Base-by-base conservation (phyloP, 1,140 invertebrate species). In the Papilio polyxenes region DNA sequence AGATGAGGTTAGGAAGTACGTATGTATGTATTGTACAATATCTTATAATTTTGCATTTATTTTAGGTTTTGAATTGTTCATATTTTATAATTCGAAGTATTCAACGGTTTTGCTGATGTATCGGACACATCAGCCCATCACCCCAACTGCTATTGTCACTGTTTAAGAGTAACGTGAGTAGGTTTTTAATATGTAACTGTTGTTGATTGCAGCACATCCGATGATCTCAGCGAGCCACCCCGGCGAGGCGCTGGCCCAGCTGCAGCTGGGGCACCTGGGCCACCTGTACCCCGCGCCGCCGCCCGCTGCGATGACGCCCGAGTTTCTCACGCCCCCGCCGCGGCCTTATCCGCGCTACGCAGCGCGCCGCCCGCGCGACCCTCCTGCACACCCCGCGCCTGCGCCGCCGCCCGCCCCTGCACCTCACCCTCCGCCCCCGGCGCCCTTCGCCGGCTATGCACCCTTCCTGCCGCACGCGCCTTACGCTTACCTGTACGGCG, bases 191-290 rank as follows among this genome's bases (percentile, higher is more conserved):
- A 49, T 82, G 37, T 31, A 48, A 83, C 69, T 83, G 4, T 85
- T 86, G 17, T 85, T 75, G 69, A 89, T 89, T 88, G 7, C 92
- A 95, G 94, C 89, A 81, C 91, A 84, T 90, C 93, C 91, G 93
- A 95, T 95, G 94, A 94, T 95, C 90, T 95, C 94, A 80, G 94
- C 93, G 89, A 94, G 93, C 85, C 92, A 94, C 86, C 93, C 94
- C 89, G 91, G 94, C 89, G 94, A 95, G 92, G 94, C 93, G 89
- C 93, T 94, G 86, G 92, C 90, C 85, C 92, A 93, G 88, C 91
- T 94, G 86, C 92, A 91, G 82, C 92, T 91, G 89, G 89, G 92
- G 88, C 91, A 89, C 86, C 89, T 91, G 84, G 89, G 90, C 87
- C 91, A 93, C 86, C 88, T 91, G 86, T 91, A 93, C 87, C 91